These are phyloP conservation scores for Troides helena DNA, from an alignment of 2,888 invertebrate species.

Conservation along the genomic window DNA sequence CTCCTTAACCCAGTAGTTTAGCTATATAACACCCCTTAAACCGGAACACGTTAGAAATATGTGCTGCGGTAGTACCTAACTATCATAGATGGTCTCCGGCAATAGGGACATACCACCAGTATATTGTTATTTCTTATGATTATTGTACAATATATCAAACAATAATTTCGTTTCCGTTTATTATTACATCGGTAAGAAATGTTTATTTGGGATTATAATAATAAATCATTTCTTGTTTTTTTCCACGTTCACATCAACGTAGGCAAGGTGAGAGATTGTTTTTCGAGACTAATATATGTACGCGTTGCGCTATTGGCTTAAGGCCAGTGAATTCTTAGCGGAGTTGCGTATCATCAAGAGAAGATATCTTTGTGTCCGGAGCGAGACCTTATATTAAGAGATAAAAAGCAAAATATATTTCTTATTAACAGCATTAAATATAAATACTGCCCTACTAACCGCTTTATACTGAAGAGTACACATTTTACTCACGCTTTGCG, in stretches of 20 bases:
- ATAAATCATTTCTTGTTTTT: slow-evolving; percentile 6
- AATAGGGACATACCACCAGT: too few relatives aligned
- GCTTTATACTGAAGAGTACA: not conserved
- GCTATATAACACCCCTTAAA: too few relatives aligned
- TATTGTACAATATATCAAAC: not conserved
- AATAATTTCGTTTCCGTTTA: not conserved
- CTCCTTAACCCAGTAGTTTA: too few relatives aligned
- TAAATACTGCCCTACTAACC: not conserved
- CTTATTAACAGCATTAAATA: not conserved
- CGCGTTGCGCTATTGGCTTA: slow-evolving; percentile 8
- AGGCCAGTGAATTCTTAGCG: slow-evolving; percentile 19
- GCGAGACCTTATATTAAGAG: not conserved
- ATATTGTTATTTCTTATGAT: not conserved
- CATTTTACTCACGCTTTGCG: too few relatives aligned
- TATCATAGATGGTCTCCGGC: too few relatives aligned
- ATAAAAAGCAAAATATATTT: slow-evolving; percentile 1
- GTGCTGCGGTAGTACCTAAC: too few relatives aligned
- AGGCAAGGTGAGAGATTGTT: slow-evolving; percentile 14
- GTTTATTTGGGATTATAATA: slow-evolving; percentile 11
- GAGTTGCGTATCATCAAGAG: slow-evolving; percentile 3
- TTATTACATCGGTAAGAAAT: not conserved
- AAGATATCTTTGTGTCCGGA: not conserved
- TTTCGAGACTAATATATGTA: slow-evolving; percentile 17
- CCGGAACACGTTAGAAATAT: too few relatives aligned
- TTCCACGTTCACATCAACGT: slow-evolving; percentile 3